Percentiles rank a stretch among this genome's conserved stretches.
Evolutionary conservation across 2,797 vertebrate genomes (phyloP).

Genomic region (Okamejei kenojei): DNA sequence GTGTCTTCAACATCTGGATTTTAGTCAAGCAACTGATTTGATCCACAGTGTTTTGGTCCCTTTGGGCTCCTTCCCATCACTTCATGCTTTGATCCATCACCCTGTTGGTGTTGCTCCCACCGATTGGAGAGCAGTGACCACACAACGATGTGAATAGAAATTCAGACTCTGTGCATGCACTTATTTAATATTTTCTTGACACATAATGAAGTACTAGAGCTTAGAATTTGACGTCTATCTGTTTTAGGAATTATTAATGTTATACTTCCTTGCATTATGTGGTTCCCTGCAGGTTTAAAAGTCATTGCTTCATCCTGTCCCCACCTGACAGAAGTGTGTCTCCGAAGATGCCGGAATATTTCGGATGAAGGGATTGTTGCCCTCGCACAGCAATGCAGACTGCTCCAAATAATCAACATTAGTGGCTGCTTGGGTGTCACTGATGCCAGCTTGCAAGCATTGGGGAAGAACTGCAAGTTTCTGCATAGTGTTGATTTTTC

Average conservation of each 20-base stretch:
- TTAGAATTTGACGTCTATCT: neutral
- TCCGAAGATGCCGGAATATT: conserved; percentile 63
- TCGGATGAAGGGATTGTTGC: conserved; percentile 67
- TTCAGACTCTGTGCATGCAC: neutral
- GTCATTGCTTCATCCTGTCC: conserved; percentile 68
- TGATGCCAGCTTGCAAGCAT: conserved; percentile 64
- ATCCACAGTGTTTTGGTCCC: neutral
- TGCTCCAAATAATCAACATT: conserved; percentile 64
- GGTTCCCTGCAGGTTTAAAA: conserved; percentile 57
- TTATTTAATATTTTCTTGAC: neutral
- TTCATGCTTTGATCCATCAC: neutral
- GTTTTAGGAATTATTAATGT: neutral
- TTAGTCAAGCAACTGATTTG: neutral
- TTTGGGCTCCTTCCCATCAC: neutral
- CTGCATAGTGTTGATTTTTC: conserved; percentile 71
- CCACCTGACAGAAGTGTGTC: conserved; percentile 57
- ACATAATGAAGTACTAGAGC: neutral
- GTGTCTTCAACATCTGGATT: neutral
- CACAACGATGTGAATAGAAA: neutral
- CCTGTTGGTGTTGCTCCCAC: neutral
- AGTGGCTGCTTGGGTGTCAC: conserved; percentile 63
- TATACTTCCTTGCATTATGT: neutral
- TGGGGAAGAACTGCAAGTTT: conserved; percentile 65
- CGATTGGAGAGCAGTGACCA: neutral
- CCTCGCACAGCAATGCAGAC: conserved; percentile 62